Evolutionary conservation across 2,888 invertebrate species (phyloP).

Genomic region (Brachynemurus nebulosus): DNA sequence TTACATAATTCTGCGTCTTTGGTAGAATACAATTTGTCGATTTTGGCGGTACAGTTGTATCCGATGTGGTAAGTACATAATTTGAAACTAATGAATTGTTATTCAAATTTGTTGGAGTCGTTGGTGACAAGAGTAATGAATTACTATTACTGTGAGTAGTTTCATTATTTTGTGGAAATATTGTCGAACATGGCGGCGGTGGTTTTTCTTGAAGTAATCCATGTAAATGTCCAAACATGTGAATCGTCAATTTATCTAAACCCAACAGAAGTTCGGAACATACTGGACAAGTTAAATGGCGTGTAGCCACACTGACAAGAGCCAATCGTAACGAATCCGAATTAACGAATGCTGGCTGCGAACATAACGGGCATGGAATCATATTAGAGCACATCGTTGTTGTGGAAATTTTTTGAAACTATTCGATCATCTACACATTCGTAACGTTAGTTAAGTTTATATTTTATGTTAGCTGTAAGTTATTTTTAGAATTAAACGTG

Average conservation of each 20-base stretch:
- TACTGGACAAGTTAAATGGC: slow-evolving; percentile 60
- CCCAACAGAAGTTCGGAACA: slow-evolving; percentile 62
- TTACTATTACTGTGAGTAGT: too few species aligned
- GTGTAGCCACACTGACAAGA: slow-evolving; percentile 60
- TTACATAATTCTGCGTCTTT: neutral
- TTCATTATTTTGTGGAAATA: neutral
- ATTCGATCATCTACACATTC: too few species aligned
- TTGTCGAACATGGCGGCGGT: too few species aligned
- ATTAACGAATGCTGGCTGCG: slow-evolving; percentile 55
- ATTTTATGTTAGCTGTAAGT: too few species aligned
- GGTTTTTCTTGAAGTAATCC: slow-evolving; percentile 3
- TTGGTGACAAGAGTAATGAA: too few species aligned
- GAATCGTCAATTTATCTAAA: slow-evolving; percentile 70
- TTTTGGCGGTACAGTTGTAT: neutral
- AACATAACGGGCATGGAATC: slow-evolving; percentile 62
- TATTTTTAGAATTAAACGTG: too few species aligned
- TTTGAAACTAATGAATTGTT: too few species aligned
- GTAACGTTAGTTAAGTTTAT: too few species aligned
- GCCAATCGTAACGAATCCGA: slow-evolving; percentile 55
- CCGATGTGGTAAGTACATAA: neutral
- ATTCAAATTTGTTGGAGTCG: too few species aligned
- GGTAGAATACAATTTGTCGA: too few species aligned
- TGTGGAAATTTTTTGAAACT: too few species aligned
- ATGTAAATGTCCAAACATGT: slow-evolving; percentile 57
- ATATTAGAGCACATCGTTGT: slow-evolving; percentile 7